Conservation (phyloP, 2,113 vertebrate species). For the Dolichotis patagonum region DNA sequence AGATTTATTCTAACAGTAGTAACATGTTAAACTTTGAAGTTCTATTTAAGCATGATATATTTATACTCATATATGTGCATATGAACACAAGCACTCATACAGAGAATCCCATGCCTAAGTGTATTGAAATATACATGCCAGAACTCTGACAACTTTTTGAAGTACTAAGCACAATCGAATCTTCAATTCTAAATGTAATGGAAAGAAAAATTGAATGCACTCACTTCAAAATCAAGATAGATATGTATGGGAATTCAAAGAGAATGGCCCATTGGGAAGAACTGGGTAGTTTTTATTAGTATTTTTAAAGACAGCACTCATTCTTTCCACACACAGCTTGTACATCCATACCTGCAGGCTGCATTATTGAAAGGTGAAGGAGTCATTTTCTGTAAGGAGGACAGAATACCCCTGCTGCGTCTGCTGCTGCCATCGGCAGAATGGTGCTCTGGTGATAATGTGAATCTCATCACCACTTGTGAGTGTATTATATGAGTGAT, state of each 20-base stretch:
- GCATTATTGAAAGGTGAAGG: constrained; percentile 73
- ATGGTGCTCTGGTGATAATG: constrained; percentile 76
- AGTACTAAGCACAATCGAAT: constrained; percentile 61
- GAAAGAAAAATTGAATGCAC: constrained; percentile 61
- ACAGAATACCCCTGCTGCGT: constrained; percentile 59
- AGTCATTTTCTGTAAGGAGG: constrained; percentile 31
- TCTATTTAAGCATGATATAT: not conserved
- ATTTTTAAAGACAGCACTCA: constrained; percentile 60
- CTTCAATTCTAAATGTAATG: constrained; percentile 64
- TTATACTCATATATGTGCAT: not conserved
- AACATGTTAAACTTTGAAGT: not conserved
- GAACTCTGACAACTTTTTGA: constrained; percentile 47
- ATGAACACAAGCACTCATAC: not conserved
- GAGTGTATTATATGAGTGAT: constrained; percentile 72
- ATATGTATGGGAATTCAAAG: constrained; percentile 49
- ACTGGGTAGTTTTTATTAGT: not conserved
- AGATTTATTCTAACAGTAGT: not conserved
- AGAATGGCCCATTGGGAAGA: constrained; percentile 49
- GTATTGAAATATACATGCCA: not conserved
- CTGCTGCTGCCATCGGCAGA: constrained; percentile 63
- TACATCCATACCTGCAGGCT: constrained; percentile 66
- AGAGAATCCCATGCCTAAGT: not conserved
- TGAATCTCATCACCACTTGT: constrained; percentile 77
- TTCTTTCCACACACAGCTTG: constrained; percentile 43
- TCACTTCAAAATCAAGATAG: constrained; percentile 55